Conservation (phyloP, 2,113 vertebrate species). For the Xyrauchen texanus region DNA sequence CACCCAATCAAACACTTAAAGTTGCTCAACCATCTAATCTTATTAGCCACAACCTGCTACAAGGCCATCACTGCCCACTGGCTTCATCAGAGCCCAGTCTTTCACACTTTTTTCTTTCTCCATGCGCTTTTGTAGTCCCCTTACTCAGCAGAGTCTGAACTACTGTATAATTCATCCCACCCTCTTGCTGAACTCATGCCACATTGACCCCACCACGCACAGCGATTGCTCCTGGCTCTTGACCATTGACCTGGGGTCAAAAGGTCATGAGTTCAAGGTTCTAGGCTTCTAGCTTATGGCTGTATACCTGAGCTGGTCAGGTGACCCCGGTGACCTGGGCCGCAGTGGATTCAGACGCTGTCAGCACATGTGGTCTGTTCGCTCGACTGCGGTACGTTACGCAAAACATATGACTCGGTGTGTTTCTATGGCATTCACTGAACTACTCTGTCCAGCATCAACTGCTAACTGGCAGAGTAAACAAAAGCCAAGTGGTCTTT, state of each 20-base stretch:
- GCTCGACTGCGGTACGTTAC: not conserved
- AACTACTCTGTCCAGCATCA: not conserved
- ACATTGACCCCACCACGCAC: constrained; percentile 9
- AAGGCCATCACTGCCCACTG: constrained; percentile 27
- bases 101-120: no score
- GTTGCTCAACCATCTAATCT: not conserved
- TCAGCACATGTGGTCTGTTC: not conserved
- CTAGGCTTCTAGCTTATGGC: not conserved
- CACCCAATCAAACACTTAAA: not conserved
- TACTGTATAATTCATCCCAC: constrained; percentile 51
- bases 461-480: constrained; percentile 43
- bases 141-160: not conserved
- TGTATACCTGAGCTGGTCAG: constrained; percentile 10
- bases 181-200: not conserved
- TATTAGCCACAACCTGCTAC: not conserved
- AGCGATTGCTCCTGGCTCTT: not conserved
- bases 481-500: constrained; percentile 36
- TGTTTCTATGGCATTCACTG: constrained; percentile 18
- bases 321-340: not conserved
- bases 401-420: not conserved
- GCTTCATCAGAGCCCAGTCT: no score
- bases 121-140: no score
- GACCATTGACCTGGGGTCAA: constrained; percentile 13
- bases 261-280: constrained; percentile 12
- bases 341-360: no score